A percentile compares a stretch with the other conserved stretches of the same genome.
These are phyloP conservation scores for Theristicus caerulescens DNA, from an alignment of 2,113 vertebrate species.

Conservation along the genomic window DNA sequence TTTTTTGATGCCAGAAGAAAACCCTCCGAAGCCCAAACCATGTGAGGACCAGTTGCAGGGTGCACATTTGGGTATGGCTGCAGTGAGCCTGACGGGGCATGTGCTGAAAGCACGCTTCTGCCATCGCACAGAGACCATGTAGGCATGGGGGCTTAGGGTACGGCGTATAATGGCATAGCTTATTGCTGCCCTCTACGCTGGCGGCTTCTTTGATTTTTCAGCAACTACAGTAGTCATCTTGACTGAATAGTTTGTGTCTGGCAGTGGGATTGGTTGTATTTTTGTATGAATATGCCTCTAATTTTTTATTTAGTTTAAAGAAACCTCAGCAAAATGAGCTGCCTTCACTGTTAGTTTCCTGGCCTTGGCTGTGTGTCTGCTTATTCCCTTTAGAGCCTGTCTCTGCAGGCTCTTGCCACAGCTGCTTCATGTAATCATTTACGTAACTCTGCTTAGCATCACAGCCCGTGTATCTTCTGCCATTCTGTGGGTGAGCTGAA, in stretches of 20 bases:
- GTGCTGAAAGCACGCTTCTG: neutral
- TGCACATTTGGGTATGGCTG: neutral
- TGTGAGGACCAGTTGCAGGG: neutral
- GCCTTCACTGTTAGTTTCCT: neutral
- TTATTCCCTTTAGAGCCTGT: neutral
- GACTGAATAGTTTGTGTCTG: neutral
- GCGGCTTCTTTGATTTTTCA: neutral
- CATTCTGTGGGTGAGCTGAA: neutral
- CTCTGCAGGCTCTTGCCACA: neutral
- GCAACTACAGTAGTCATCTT: neutral
- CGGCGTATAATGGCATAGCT: rapidly evolving
- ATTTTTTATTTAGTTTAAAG: neutral
- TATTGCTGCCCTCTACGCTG: neutral
- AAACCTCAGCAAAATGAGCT: neutral
- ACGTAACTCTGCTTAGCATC: neutral
- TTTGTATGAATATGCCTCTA: neutral
- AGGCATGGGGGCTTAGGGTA: neutral
- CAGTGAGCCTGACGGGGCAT: neutral
- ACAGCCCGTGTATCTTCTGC: neutral
- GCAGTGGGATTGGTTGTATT: neutral
- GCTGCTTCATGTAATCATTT: neutral
- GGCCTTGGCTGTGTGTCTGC: neutral
- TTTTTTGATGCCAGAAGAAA: neutral
- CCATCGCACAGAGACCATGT: rapidly evolving
- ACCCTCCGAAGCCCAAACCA: neutral